Base-by-base conservation (phyloP, 92 coral and sea anemone species). In the Siderastrea siderea region DNA sequence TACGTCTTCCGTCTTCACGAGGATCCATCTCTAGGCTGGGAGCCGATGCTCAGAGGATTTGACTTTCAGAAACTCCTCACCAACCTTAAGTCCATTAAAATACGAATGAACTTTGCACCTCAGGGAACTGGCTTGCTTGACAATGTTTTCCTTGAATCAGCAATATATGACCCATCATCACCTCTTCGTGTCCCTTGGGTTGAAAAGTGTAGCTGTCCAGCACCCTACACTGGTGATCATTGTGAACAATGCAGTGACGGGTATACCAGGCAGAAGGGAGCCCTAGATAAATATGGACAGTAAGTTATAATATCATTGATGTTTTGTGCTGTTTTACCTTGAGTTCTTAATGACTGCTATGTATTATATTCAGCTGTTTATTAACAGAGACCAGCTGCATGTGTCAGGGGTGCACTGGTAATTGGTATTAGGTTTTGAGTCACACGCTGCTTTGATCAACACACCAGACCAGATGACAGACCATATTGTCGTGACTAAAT, bases 111-210 rank as follows among this genome's bases (percentile, higher is more conserved):
- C 75, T 98, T 94, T 91, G 98, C 98, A 9, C 95, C 93, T 57
- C 99, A 98, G 75, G 99, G 99, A 1, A 98, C 99, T 69, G 99
- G 99, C 3, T 91, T 98, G 90, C 77, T 98, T 59, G 98, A 98
- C 69, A 92, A 90, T 72, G 94, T 98, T 10, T 98, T 96, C 43
- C 64, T 98, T 54, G 99, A 98, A 92, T 86, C 94, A 14, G 96
- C 98, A 5, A 55, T 79, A 4, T 94, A 82, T 46, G 98, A 91
- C 61, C 96, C 93, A 7, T 63, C 93, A 26, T 78, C 96, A 12
- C 92, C 89, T 3, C 75, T 75, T 4, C 88, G 80, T 7, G 99
- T 98, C 17, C 93, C 89, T 85, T 98, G 99, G 99, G 96, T 98
- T 46, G 99, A 98, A 82, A 92, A 98, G 69, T 98, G 99, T 70